Conservation (phyloP, 2,888 invertebrate species). For the Seladonia tumulorum region DNA sequence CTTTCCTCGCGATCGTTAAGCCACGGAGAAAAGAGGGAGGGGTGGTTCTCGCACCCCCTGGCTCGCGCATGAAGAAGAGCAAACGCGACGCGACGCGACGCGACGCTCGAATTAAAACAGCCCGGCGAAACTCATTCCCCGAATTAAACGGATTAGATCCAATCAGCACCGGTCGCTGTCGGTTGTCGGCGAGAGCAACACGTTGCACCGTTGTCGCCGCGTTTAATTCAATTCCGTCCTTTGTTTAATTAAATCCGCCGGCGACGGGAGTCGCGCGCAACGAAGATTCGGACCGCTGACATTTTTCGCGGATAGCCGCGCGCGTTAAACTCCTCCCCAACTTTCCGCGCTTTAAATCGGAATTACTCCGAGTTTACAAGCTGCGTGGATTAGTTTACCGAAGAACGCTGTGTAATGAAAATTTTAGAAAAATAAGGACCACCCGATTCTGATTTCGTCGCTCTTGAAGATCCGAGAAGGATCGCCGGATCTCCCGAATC, state of each 20-base stretch:
- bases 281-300: neutral
- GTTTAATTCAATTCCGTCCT: constrained; percentile 62
- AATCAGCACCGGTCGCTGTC: constrained; percentile 76
- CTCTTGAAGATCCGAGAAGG: neutral
- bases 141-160: constrained; percentile 82
- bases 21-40: constrained; percentile 26
- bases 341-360: neutral
- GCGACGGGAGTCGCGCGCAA: neutral
- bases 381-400: no score
- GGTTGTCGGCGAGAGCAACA: constrained; percentile 54
- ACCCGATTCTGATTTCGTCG: neutral
- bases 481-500: neutral
- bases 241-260: constrained; percentile 65
- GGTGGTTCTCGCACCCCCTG: neutral
- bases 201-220: constrained; percentile 50
- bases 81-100: constrained; percentile 54
- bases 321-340: neutral
- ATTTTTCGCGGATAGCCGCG: constrained; percentile 14
- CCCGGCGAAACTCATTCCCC: constrained; percentile 81
- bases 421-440: no score
- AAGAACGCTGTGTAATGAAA: no score
- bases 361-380: no score
- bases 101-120: constrained; percentile 80
- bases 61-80: constrained; percentile 37
- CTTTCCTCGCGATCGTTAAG: constrained; percentile 47